Evolutionary conservation across 2,797 vertebrate species (phyloP), one percentile per base, ranked within the genome.

Genomic region (Sardinella longiceps): DNA sequence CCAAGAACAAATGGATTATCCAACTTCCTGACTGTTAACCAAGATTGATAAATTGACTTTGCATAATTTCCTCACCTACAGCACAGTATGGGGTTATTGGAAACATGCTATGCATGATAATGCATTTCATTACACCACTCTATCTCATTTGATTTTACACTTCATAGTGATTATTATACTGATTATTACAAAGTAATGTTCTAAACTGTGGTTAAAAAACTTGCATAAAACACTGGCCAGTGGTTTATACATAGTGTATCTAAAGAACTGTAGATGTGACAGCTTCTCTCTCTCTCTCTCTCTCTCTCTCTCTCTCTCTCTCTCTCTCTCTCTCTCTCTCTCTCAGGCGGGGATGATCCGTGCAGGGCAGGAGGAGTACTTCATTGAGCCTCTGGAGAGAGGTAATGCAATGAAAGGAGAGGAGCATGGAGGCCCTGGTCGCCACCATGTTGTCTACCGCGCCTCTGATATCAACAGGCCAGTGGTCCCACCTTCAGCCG

Each of bases 281-380:
- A 12, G n/a, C 12, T 1, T 66, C 51, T n/a, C 53, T 60, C 33
- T 83, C 3, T 82, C 46, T 53, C 58, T 86, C 48, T 84, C 12
- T 80, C 48, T 28, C 0, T 70, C 28, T 77, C 1, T 77, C 33
- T 56, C 11, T 70, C 28, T 82, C 12, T 85, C 33, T 77, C 1
- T 77, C 5, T 39, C 1, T n/a, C 33, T 48, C 46, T 23, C 39
- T 30, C 25, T 81, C 63, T 46, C 43, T 53, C 39, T 80, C 33
- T 53, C 6, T 37, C 94, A 99, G 98, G 97, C 98, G 60, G 98
- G 98, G 53, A 94, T 99, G 95, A 98, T 99, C 87, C 96, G 95
- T 83, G 95, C 95, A 0, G 93, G 95, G 81, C 92, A 96, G 88
- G 97, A 97, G 3, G 97, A 99, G 91, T 98, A 97, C 92, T 98